phyloP scores from a whole-genome alignment of 2,888 invertebrate genomes.

The Hedya salicella region DNA sequence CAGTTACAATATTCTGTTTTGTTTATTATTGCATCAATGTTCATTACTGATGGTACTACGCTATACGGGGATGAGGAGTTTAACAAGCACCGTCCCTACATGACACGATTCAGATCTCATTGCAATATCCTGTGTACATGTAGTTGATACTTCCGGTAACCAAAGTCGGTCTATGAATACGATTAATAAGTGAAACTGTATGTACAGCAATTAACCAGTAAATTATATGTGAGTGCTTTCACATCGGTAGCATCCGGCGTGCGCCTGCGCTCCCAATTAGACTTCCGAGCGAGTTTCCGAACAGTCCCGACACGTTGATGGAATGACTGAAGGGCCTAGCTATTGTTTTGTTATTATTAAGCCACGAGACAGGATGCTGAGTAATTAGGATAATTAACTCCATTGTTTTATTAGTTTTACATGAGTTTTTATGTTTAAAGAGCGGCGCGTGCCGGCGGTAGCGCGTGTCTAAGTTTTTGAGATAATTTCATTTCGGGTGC shows the following conservation, averaged over 20 bases:
- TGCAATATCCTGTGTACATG: constrained; percentile 5
- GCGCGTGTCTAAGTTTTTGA: background rate
- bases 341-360: constrained; percentile 83
- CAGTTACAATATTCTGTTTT: no score
- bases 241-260: constrained; percentile 78
- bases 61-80: background rate
- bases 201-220: constrained; percentile 65
- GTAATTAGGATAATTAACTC: constrained; percentile 80
- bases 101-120: background rate
- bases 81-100: no score
- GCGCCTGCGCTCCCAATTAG: constrained; percentile 79
- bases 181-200: constrained; percentile 32
- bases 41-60: no score
- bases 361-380: constrained; percentile 83
- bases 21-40: no score
- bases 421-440: constrained; percentile 31
- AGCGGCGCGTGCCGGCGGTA: constrained; percentile 33
- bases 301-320: constrained; percentile 72
- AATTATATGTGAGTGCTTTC: constrained; percentile 75
- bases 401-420: constrained; percentile 63
- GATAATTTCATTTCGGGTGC: constrained; percentile 2
- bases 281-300: constrained; percentile 83
- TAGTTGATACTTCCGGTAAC: constrained; percentile 29
- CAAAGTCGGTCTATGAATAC: constrained; percentile 29
- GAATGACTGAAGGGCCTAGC: constrained; percentile 73